Evolutionary conservation across 2,113 vertebrate genomes (phyloP).

Genomic region (Leucopsar rothschildi): DNA sequence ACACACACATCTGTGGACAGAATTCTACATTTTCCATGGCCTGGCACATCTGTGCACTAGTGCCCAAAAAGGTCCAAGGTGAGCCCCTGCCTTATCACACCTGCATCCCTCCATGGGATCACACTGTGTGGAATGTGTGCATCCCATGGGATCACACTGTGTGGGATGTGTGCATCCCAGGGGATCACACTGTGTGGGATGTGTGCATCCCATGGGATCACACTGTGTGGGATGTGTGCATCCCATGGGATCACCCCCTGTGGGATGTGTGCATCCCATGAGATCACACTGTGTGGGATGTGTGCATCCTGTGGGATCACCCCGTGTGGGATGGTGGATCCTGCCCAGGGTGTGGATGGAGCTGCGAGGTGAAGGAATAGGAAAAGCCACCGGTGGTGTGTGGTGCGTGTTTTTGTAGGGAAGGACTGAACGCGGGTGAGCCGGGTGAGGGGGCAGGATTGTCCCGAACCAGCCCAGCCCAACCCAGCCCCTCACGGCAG

Average conservation of each 20-base stretch:
- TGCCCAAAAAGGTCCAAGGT: neutral
- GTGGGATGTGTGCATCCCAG: neutral
- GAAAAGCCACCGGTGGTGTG: fast-evolving
- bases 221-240: fast-evolving
- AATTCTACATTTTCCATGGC: neutral
- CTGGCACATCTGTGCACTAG: fast-evolving
- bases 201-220: neutral
- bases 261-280: no score
- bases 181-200: neutral
- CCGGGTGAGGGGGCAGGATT: neutral
- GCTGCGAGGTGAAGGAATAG: fast-evolving
- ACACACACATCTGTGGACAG: fast-evolving
- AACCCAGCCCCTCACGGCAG: neutral
- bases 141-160: neutral
- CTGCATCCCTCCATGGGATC: neutral
- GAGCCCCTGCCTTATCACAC: neutral
- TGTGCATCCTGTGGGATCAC: neutral
- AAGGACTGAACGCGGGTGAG: neutral
- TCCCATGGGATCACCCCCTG: neutral
- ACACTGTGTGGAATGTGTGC: neutral
- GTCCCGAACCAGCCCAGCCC: neutral
- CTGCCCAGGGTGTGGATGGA: fast-evolving
- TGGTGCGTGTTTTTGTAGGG: fast-evolving
- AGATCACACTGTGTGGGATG: neutral
- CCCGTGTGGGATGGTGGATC: neutral